Evolutionary conservation across 2,888 invertebrate species (phyloP), one percentile per base, ranked within the genome.

Genomic region (Sphaerolaimus hirsutus): DNA sequence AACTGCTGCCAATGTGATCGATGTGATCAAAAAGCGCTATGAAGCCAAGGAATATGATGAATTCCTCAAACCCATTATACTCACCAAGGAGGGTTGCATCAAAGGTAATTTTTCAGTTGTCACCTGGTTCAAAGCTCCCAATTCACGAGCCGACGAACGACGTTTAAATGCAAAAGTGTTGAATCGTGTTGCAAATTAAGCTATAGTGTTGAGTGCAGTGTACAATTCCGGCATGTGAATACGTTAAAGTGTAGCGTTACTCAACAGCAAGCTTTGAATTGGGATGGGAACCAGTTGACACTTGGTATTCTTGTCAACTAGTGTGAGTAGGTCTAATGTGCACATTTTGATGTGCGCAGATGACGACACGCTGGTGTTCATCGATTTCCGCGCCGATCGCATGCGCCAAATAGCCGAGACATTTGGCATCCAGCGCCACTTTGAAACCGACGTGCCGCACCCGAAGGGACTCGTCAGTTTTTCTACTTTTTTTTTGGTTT

Each of bases 301-400:
- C n/a, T n/a, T n/a, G n/a, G n/a, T n/a, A n/a, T n/a, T n/a, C n/a
- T n/a, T n/a, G n/a, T n/a, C n/a, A n/a, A n/a, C n/a, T n/a, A n/a
- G n/a, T n/a, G n/a, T n/a, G n/a, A n/a, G n/a, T n/a, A n/a, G n/a
- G n/a, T n/a, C n/a, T n/a, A n/a, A n/a, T n/a, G n/a, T n/a, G n/a
- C n/a, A n/a, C n/a, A n/a, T n/a, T n/a, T n/a, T n/a, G n/a, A n/a
- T 45, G n/a, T n/a, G n/a, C 52, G 47, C 47, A 59, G 65, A 66
- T 47, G 57, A 58, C 44, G 67, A 67, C 51, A 68, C 67, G 19
- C 48, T 68, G 38, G 49, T 67, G n/a, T 68, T 67, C 55, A 62
- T 67, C 52, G 62, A 67, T 49, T 67, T 61, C 51, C 59, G 67
- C 43, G 61, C 67, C n/a, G 67, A 67, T 53, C 55, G 67, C 3